A percentile compares a stretch with the other conserved stretches of the same genome.
phyloP scores from a whole-genome alignment of 2,888 invertebrate species.

The Oligia fasciuncula region DNA sequence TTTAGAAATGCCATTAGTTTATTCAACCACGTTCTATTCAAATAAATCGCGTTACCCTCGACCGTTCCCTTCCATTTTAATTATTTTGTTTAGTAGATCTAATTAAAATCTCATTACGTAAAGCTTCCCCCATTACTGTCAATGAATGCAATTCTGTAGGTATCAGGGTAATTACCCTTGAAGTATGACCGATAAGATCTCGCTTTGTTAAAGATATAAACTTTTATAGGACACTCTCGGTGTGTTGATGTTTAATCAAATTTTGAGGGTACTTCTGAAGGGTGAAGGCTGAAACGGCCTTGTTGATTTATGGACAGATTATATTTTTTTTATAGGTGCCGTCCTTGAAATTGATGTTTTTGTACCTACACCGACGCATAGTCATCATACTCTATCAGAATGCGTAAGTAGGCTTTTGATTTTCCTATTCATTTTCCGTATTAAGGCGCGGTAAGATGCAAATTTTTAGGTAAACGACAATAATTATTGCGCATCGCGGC shows the following conservation, averaged over 20 bases:
- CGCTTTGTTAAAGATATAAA: conserved; percentile 44
- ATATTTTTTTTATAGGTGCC: not conserved
- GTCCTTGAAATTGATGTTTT: conserved; percentile 24
- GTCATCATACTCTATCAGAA: conserved; percentile 21
- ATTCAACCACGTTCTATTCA: conserved; percentile 43
- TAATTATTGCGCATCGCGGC: too few species aligned
- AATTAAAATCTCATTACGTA: conserved; percentile 64
- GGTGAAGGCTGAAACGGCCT: conserved; percentile 5
- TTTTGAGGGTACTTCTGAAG: conserved; percentile 21
- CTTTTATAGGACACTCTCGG: conserved; percentile 44
- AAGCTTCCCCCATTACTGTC: conserved; percentile 52
- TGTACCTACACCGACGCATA: not conserved
- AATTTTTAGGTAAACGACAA: too few species aligned
- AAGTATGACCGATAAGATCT: conserved; percentile 51
- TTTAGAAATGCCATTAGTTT: conserved; percentile 28
- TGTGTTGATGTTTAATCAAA: conserved; percentile 57
- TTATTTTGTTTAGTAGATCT: conserved; percentile 61
- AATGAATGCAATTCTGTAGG: conserved; percentile 57
- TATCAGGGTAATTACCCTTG: conserved; percentile 48
- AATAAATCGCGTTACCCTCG: conserved; percentile 39
- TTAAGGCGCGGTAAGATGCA: not conserved
- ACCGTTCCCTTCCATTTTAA: conserved; percentile 53
- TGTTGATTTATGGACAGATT: conserved; percentile 26
- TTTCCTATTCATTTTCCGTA: conserved; percentile 18
- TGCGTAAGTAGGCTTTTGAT: conserved; percentile 30